These are phyloP conservation scores for Pristionchus pacificus DNA, from an alignment of 1,140 invertebrate genomes.

Conservation along the genomic window DNA sequence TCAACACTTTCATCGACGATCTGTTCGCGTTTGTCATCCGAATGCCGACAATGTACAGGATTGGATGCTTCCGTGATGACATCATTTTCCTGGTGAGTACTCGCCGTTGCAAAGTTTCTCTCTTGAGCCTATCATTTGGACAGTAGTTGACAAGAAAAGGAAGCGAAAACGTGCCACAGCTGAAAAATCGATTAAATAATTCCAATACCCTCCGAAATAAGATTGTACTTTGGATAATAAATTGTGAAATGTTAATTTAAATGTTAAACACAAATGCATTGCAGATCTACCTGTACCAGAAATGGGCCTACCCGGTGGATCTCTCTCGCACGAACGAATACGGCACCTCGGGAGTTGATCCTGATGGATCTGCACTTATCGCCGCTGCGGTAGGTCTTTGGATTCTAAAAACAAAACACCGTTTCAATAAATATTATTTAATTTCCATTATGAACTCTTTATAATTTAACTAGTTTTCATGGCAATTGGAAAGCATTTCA, in stretches of 20 bases:
- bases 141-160: not conserved
- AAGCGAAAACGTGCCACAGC: no score
- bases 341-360: slow-evolving; percentile 68
- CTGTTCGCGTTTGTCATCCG: slow-evolving; percentile 99
- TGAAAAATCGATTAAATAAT: not conserved
- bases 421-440: no score
- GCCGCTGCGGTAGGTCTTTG: slow-evolving; percentile 15
- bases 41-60: slow-evolving; percentile 91
- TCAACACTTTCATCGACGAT: slow-evolving; percentile 99
- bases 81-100: slow-evolving; percentile 42
- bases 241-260: not conserved
- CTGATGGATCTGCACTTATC: slow-evolving; percentile 13
- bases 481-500: no score
- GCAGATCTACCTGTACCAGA: slow-evolving; percentile 75
- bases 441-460: no score
- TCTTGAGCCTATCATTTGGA: no score
- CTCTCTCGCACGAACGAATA: slow-evolving; percentile 90
- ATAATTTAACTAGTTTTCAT: no score
- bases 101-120: no score
- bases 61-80: slow-evolving; percentile 78
- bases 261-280: slow-evolving; percentile 52
- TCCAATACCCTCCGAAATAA: not conserved
- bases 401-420: no score
- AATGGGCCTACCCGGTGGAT: slow-evolving; percentile 95
- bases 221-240: not conserved